Base-by-base conservation (phyloP, 1,140 invertebrate genomes). In the Drosophila jambulina region DNA sequence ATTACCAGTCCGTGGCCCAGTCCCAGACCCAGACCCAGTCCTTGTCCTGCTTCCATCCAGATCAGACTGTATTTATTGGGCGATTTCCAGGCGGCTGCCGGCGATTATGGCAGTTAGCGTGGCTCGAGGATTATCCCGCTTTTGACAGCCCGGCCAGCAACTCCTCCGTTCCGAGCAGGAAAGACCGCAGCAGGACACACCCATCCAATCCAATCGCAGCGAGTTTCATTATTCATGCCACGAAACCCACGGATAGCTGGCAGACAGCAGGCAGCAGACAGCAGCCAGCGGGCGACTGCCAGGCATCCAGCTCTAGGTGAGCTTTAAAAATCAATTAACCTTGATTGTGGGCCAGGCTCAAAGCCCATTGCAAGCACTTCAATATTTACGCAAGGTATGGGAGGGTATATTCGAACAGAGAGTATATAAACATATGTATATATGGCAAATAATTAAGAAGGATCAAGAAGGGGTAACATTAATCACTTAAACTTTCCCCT, bases 241-340 rank as follows among this genome's bases (percentile, higher is more conserved):
- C 51, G 46, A 46, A 59, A 34, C 48, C 61, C 57, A 53, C 48
- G 43, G 57, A 64, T 51, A 36, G 32, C 21, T 40, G 48, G 49
- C 72, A 49, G 42, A n/a, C 53, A 67, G 69, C 72, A 49, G 42
- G 15, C 53, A 67, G 69, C 58, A 68, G 58, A 36, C 51, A 54
- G 29, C 51, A 54, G 51, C 27, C 45, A 38, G 34, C 19, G 38
- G 40, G 25, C 53, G 53, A 53, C 63, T 48, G 45, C 15, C 45
- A 36, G 32, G 13, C 13, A 36, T 25, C 48, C 48, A 25, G 40
- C 38, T 32, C 59, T 64, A 58, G 62, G 56, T 45, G 70, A 69
- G 86, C 81, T 85, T 91, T 86, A 90, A 91, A 91, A 91, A 91
- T 91, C 90, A 91, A 91, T 91, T 91, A 91, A 91, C 90, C 85